Percentiles rank a stretch among this genome's conserved stretches.
Evolutionary conservation across 2,888 invertebrate genomes (phyloP).

Genomic region (Clitarchus hookeri): DNA sequence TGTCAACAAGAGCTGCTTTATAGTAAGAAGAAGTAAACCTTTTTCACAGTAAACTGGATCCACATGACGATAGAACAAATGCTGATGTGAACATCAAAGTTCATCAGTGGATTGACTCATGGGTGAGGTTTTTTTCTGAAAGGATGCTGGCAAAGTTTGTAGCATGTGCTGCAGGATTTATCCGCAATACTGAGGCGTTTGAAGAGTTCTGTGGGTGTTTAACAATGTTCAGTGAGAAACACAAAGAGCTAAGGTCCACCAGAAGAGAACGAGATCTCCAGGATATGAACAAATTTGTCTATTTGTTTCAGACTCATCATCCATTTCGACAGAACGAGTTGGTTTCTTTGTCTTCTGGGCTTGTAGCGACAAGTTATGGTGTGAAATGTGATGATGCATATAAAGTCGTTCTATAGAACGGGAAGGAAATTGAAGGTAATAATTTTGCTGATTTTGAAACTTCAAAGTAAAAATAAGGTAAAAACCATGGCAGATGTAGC

Average conservation of each 20-base stretch:
- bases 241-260: neutral
- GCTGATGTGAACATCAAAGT: too few relatives aligned
- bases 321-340: slow-evolving; percentile 10
- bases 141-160: neutral
- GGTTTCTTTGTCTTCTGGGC: slow-evolving; percentile 18
- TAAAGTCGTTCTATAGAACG: neutral
- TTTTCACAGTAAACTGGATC: neutral
- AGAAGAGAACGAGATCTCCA: neutral
- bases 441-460: neutral
- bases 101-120: neutral
- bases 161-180: neutral
- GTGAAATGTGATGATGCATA: neutral
- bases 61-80: neutral
- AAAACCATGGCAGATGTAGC: too few relatives aligned
- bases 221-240: neutral
- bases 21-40: neutral
- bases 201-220: neutral
- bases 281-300: neutral
- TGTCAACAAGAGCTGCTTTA: neutral
- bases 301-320: neutral
- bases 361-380: slow-evolving; percentile 1
- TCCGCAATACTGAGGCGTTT: neutral
- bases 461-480: too few relatives aligned
- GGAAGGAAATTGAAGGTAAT: neutral
- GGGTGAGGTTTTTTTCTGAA: neutral